These are phyloP conservation scores for Oreortyx pictus DNA, from an alignment of 2,797 vertebrate species.

Conservation along the genomic window DNA sequence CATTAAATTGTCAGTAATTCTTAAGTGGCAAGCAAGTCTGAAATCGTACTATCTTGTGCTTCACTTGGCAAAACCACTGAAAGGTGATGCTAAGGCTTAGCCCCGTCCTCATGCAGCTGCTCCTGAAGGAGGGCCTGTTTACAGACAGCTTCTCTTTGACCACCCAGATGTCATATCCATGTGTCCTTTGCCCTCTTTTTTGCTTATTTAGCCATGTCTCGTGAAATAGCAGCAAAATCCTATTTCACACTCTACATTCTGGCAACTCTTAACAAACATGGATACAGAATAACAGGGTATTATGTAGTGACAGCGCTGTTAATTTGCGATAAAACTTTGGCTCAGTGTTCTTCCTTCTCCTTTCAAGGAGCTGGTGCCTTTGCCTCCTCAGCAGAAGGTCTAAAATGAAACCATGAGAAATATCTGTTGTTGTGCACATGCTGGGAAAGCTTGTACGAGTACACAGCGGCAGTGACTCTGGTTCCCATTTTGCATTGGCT, in stretches of 20 bases:
- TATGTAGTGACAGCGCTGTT: not conserved
- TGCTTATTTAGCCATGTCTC: not conserved
- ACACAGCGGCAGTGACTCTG: constrained; percentile 26
- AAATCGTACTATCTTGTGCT: not conserved
- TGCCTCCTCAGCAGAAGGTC: not conserved
- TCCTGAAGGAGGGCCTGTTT: not conserved
- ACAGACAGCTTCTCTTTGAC: constrained; percentile 12
- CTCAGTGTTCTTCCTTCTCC: not conserved
- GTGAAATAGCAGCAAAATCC: constrained; percentile 44
- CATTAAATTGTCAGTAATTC: not conserved
- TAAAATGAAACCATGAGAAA: not conserved
- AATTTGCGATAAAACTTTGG: constrained; percentile 29
- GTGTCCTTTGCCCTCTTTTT: not conserved
- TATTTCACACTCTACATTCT: constrained; percentile 45
- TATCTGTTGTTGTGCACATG: not conserved
- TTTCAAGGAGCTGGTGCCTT: not conserved
- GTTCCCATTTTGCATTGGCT: not conserved
- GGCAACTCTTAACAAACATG: not conserved
- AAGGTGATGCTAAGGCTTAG: not conserved
- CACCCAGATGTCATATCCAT: not conserved
- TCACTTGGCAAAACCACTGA: not conserved
- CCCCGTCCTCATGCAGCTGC: not conserved
- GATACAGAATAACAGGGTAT: not conserved
- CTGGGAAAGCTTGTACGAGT: not conserved
- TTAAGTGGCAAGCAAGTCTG: not conserved